A percentile compares a stretch with the other conserved stretches of the same genome.
Evolutionary conservation across 2,888 invertebrate genomes (phyloP).

Genomic region (Aspidiotus rigidus): DNA sequence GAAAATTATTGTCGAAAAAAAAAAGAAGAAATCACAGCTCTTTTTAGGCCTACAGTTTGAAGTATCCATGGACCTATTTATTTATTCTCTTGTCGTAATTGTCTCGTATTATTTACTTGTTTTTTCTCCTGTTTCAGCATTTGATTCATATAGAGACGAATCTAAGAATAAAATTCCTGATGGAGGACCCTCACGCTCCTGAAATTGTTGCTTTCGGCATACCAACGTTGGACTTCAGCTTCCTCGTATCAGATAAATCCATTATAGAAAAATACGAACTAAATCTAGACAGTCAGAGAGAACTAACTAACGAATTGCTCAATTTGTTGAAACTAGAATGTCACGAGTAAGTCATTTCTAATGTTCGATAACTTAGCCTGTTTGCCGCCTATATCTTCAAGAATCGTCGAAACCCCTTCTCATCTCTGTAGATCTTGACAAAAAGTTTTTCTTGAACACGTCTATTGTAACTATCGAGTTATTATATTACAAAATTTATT

Average conservation of each 20-base stretch:
- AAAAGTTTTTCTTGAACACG: not conserved
- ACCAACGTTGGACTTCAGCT: constrained; percentile 21
- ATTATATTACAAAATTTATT: not conserved
- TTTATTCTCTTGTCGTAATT: not conserved
- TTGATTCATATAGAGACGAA: too few relatives aligned
- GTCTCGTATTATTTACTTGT: not conserved
- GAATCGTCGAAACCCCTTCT: not conserved
- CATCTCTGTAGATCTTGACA: not conserved
- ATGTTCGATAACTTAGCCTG: not conserved
- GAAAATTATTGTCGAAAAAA: not conserved
- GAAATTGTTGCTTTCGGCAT: constrained; percentile 23
- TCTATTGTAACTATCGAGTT: not conserved
- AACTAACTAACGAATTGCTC: constrained; percentile 12
- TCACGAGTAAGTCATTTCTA: constrained; percentile 14
- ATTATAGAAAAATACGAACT: constrained; percentile 13
- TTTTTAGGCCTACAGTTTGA: not conserved
- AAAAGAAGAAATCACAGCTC: not conserved
- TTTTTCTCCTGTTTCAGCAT: too few relatives aligned
- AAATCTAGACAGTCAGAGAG: constrained; percentile 22
- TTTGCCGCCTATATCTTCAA: not conserved
- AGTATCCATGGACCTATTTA: not conserved
- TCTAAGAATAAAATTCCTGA: not conserved
- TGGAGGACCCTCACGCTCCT: constrained; percentile 5
- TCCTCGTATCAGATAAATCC: constrained; percentile 15
- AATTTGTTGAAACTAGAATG: constrained; percentile 12